phyloP scores from a whole-genome alignment of 1,140 invertebrate genomes.

The Drosophila sproati region DNA sequence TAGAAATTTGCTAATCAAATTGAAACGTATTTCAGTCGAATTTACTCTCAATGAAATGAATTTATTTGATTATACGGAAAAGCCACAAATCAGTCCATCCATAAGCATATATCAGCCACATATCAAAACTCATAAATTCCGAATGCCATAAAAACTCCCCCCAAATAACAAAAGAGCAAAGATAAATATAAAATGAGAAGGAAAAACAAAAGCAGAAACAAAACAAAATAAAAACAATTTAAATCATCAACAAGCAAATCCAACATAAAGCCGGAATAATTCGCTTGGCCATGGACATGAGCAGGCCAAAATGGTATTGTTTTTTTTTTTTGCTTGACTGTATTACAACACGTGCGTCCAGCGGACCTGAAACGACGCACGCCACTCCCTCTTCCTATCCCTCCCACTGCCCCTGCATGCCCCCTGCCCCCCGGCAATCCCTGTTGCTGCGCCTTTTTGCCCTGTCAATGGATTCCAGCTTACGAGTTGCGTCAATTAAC shows the following conservation, averaged over 20 bases:
- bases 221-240: slow-evolving; percentile 16
- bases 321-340: slow-evolving; percentile 21
- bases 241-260: slow-evolving; percentile 31
- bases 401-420: neutral
- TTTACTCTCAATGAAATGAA: slow-evolving; percentile 1
- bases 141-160: neutral
- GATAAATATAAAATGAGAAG: neutral
- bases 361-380: slow-evolving; percentile 11
- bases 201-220: too few species aligned
- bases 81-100: slow-evolving; percentile 23
- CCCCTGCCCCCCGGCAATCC: neutral
- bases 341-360: slow-evolving; percentile 31
- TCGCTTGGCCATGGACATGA: slow-evolving; percentile 17
- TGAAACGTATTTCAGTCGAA: slow-evolving; percentile 12
- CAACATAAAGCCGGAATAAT: slow-evolving; percentile 33
- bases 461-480: slow-evolving; percentile 19
- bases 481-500: slow-evolving; percentile 58
- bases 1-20: neutral
- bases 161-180: neutral
- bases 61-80: slow-evolving; percentile 5
- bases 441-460: neutral
- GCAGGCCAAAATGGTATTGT: slow-evolving; percentile 37
- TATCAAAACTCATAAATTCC: slow-evolving; percentile 30
- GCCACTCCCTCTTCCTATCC: neutral
- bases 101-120: slow-evolving; percentile 21